These are phyloP conservation scores for Hipposideros armiger DNA, from an alignment of 2,113 vertebrate species.

Conservation along the genomic window DNA sequence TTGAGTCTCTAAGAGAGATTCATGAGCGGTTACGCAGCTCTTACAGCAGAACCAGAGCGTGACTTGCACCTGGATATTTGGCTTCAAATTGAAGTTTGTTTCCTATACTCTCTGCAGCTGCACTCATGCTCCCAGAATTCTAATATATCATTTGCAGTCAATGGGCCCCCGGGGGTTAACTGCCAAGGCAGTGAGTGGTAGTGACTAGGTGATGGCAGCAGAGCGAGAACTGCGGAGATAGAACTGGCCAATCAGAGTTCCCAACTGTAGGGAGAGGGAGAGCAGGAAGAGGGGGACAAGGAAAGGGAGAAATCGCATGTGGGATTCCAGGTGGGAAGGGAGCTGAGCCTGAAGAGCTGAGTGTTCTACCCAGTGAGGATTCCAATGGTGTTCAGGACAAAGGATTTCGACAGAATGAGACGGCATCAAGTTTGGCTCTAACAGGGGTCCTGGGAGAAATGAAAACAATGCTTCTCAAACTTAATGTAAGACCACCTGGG, in stretches of 20 bases:
- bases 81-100: conserved; percentile 24
- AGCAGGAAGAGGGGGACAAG: not conserved
- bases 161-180: not conserved
- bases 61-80: not conserved
- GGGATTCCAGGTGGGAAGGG: not conserved
- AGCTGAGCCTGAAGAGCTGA: not conserved
- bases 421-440: not conserved
- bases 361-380: not conserved
- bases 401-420: not conserved
- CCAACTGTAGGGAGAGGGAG: not conserved
- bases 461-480: not conserved
- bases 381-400: not conserved
- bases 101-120: not conserved
- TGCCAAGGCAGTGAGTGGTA: not conserved
- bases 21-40: not conserved
- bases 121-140: not conserved
- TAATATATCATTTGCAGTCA: not conserved
- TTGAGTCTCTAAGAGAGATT: not conserved
- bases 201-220: conserved; percentile 15
- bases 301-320: not conserved
- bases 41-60: conserved; percentile 13
- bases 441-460: not conserved
- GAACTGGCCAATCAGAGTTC: not conserved
- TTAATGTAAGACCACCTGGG: not conserved
- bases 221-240: not conserved